phyloP scores from a whole-genome alignment of 2,113 vertebrate genomes.

The Charina bottae region DNA sequence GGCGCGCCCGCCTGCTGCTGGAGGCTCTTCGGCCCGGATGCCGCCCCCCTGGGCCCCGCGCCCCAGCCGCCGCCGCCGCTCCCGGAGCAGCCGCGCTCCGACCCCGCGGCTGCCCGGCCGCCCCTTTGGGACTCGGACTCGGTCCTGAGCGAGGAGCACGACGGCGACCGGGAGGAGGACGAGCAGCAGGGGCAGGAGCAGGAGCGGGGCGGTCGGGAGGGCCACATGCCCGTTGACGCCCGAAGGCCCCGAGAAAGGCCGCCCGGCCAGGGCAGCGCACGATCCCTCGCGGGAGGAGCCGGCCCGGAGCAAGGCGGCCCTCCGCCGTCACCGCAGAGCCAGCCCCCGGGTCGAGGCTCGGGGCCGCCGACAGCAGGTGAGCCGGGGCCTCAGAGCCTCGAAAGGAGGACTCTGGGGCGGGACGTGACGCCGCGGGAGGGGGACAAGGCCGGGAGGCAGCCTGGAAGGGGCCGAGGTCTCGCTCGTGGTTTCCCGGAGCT shows the following conservation, averaged over 20 bases:
- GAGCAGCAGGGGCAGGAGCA: slow-evolving; percentile 57
- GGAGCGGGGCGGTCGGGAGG: neutral
- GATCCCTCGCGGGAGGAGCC: neutral
- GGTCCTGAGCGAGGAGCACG: slow-evolving; percentile 82
- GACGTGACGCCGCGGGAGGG: neutral
- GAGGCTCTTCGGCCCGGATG: slow-evolving; percentile 84
- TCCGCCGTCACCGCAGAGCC: neutral
- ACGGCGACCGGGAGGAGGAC: slow-evolving; percentile 71
- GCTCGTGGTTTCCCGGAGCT: neutral
- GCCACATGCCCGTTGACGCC: neutral
- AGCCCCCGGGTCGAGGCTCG: neutral
- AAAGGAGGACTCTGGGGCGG: neutral
- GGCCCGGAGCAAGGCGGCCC: neutral
- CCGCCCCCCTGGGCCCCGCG: slow-evolving; percentile 60
- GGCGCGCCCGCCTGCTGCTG: slow-evolving; percentile 82
- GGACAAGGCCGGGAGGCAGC: no score
- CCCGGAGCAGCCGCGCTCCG: slow-evolving; percentile 35
- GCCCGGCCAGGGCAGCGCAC: neutral
- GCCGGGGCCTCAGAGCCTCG: neutral
- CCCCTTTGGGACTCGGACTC: slow-evolving; percentile 84
- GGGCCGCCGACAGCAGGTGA: slow-evolving; percentile 33
- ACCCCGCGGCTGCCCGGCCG: slow-evolving; percentile 64
- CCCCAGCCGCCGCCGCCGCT: slow-evolving; percentile 55
- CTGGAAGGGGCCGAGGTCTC: neutral
- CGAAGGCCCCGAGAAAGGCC: slow-evolving; percentile 25